Percentiles rank a stretch among this genome's conserved stretches.
Conservation (phyloP, 2,888 invertebrate species). For the Alcis repandata region DNA sequence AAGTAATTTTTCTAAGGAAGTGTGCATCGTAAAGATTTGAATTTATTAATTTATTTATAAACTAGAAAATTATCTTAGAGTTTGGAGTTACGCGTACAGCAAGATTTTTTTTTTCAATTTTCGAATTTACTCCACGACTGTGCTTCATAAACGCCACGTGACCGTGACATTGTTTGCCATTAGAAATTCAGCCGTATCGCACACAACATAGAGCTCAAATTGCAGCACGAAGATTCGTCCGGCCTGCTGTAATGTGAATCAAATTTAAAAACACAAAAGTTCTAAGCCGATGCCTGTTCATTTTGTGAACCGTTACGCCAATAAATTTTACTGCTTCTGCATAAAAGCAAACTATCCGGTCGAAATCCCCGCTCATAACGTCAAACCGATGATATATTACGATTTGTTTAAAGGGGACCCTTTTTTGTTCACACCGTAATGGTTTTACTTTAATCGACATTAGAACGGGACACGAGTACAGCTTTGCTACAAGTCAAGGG, state of each 20-base stretch:
- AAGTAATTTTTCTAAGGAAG: no score
- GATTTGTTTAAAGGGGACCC: slow-evolving; percentile 85
- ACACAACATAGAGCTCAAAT: no score
- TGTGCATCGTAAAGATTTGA: no score
- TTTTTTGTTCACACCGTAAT: slow-evolving; percentile 86
- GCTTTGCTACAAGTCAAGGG: slow-evolving; percentile 49
- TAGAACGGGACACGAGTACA: slow-evolving; percentile 55
- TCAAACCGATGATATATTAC: slow-evolving; percentile 86
- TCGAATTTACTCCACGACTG: no score
- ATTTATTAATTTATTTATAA: no score
- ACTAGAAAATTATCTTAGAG: no score
- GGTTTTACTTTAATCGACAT: slow-evolving; percentile 83
- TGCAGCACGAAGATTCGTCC: no score
- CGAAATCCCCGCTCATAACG: slow-evolving; percentile 77
- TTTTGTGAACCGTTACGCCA: slow-evolving; percentile 72
- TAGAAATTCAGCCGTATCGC: no score
- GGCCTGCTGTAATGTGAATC: background rate
- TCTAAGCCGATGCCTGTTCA: slow-evolving; percentile 32
- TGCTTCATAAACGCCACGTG: no score
- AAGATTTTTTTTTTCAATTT: no score
- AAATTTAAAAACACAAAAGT: background rate
- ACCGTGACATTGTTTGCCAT: no score
- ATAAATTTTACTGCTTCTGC: slow-evolving; percentile 77
- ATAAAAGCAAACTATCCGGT: slow-evolving; percentile 72
- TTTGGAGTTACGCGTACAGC: no score